phyloP scores from a whole-genome alignment of 2,797 vertebrate species.

The Hemitrygon akajei region DNA sequence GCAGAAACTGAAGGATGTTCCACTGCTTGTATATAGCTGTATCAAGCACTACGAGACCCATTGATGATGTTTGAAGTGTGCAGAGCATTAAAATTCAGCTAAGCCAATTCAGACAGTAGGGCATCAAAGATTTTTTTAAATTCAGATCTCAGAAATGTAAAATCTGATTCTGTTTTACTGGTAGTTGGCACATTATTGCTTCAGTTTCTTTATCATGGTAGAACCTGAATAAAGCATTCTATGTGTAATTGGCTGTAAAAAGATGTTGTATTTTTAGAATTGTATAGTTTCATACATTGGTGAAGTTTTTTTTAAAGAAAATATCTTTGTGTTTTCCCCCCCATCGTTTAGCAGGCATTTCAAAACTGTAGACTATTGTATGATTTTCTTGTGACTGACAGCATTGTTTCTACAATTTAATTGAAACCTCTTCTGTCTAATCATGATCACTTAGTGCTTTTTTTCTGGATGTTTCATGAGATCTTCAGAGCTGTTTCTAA shows the following conservation, averaged over 20 bases:
- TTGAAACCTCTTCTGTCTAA: neutral
- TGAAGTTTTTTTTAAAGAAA: neutral
- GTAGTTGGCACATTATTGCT: too few species aligned
- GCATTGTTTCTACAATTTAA: neutral
- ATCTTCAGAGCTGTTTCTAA: neutral
- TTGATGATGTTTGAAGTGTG: too few species aligned
- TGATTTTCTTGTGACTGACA: conserved; percentile 18
- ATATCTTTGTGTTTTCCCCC: neutral
- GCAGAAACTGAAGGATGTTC: too few species aligned
- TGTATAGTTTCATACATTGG: neutral
- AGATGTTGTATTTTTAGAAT: neutral
- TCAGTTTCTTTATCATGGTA: too few species aligned
- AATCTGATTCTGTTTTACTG: too few species aligned
- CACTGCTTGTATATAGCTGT: too few species aligned
- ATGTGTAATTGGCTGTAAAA: neutral
- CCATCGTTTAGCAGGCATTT: conserved; percentile 14
- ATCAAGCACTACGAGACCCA: too few species aligned
- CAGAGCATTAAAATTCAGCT: too few species aligned
- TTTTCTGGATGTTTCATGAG: neutral
- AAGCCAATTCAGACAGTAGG: too few species aligned
- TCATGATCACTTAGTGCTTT: neutral
- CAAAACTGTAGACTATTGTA: neutral
- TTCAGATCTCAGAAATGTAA: too few species aligned
- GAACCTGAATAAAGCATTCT: too few species aligned
- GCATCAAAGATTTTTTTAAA: too few species aligned